These are phyloP conservation scores for Linepithema humile DNA, from an alignment of 1,140 invertebrate genomes.

Conservation along the genomic window DNA sequence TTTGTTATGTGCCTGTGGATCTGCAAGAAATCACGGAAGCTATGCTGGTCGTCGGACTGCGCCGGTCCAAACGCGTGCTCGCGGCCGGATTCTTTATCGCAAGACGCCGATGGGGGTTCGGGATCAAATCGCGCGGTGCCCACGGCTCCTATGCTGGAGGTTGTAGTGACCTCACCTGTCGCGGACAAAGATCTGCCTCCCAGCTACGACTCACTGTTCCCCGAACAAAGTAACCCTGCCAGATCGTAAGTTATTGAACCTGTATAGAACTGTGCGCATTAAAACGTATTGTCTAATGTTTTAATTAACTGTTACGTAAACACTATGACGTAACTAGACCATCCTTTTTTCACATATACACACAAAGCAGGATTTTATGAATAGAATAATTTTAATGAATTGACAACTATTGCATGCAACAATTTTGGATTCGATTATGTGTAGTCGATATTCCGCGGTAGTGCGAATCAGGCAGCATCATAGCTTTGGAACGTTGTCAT, in stretches of 20 bases:
- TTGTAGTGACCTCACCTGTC: slow-evolving; percentile 72
- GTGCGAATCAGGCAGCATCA: not conserved
- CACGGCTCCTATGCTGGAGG: slow-evolving; percentile 79
- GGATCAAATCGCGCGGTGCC: slow-evolving; percentile 65
- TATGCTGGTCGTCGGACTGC: slow-evolving; percentile 82
- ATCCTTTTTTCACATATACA: too few relatives aligned
- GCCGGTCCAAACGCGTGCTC: slow-evolving; percentile 72
- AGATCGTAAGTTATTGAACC: slow-evolving; percentile 65
- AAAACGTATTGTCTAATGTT: slow-evolving; percentile 76
- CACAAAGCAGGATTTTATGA: not conserved
- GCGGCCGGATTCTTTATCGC: slow-evolving; percentile 33
- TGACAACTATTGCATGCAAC: not conserved
- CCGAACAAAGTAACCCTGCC: slow-evolving; percentile 73
- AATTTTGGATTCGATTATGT: not conserved
- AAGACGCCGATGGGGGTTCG: slow-evolving; percentile 26
- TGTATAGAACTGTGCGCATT: slow-evolving; percentile 21
- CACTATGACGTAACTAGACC: not conserved
- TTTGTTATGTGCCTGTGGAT: slow-evolving; percentile 81
- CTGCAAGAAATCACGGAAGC: slow-evolving; percentile 77
- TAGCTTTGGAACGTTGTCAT: not conserved
- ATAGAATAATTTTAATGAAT: not conserved
- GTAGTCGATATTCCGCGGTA: not conserved
- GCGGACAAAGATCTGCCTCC: slow-evolving; percentile 82
- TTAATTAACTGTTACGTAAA: slow-evolving; percentile 73
- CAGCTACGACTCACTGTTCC: slow-evolving; percentile 83